These are phyloP conservation scores for Lochmaea capreae DNA, from an alignment of 2,888 invertebrate genomes.

Conservation along the genomic window DNA sequence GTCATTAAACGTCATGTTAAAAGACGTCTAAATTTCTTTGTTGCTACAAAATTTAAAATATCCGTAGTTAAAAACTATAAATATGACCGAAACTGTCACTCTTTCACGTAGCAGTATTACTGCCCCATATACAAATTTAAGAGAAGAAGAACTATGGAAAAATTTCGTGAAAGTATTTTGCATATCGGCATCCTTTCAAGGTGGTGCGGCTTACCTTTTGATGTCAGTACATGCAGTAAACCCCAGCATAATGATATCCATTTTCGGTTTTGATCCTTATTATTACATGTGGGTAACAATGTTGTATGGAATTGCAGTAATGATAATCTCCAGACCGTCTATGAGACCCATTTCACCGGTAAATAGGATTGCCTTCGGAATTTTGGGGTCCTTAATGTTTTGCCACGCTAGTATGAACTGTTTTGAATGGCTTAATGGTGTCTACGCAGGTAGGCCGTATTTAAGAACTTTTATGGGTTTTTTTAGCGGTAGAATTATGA, in stretches of 20 bases:
- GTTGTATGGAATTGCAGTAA: conserved; percentile 53
- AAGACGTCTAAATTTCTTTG: neutral
- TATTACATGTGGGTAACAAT: conserved; percentile 51
- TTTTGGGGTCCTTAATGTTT: conserved; percentile 61
- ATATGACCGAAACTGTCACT: neutral
- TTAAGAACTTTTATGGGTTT: conserved; percentile 56
- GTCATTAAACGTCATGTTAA: neutral
- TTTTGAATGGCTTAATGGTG: conserved; percentile 54
- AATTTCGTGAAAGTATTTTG: conserved; percentile 45
- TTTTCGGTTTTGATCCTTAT: conserved; percentile 42
- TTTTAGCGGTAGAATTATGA: conserved; percentile 58
- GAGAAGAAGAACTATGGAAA: conserved; percentile 39
- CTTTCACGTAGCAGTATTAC: neutral
- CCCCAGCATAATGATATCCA: conserved; percentile 54
- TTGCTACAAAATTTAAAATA: neutral
- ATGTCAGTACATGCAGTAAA: conserved; percentile 62
- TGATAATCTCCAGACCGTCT: conserved; percentile 50
- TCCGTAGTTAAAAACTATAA: neutral
- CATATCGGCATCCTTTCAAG: conserved; percentile 57
- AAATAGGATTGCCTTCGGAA: conserved; percentile 49
- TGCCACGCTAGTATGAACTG: conserved; percentile 58
- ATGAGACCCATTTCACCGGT: conserved; percentile 46
- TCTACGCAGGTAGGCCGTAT: conserved; percentile 48
- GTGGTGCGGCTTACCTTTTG: conserved; percentile 59
- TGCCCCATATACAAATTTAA: conserved; percentile 9